Base-by-base conservation (phyloP, 2,888 invertebrate species). In the Antheraea yamamai region DNA sequence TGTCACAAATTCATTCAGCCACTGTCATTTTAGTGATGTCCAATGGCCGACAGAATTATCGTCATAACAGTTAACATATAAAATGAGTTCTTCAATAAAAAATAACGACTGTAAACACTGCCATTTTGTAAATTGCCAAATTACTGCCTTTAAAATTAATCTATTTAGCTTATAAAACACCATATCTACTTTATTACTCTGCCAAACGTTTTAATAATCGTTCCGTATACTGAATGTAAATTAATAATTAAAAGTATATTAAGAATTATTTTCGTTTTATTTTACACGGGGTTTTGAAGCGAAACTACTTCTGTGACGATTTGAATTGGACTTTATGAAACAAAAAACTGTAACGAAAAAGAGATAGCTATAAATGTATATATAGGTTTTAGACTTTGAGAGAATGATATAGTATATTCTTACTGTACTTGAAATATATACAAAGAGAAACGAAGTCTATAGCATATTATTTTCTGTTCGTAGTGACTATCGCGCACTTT, bases 81-180 rank as follows among this genome's bases (percentile, higher is more conserved):
- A 61, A 23, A 61, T 61, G 61, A 61, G 12, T 61, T 61, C n/a
- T 8, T 61, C 23, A 10, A 61, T 61, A 75, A 76, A 79, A 78
- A 78, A 75, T 76, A 77, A 77, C 74, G 78, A 75, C 76, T 75
- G 76, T 26, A 80, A 83, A 88, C 91, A 93, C 93, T 93, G 93
- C 93, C 93, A 92, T 89, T 88, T 84, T 83, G 83, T 87, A 87
- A 84, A 78, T 80, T 76, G 83, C 81, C 81, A 84, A 84, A 84
- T 79, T 79, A 74, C 76, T 70, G 70, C 39, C 39, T 70, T 8
- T 70, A 70, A 39, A n/a, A 70, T 68, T 30, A 68, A 18, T 35
- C 7, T 39, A 39, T 20, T 70, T 70, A 70, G 39, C 20, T 70
- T 70, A 20, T 39, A 39, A 70, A 39, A 18, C 39, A 26, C 23